phyloP scores from a whole-genome alignment of 2,797 vertebrate genomes.

The Protosalanx chinensis region DNA sequence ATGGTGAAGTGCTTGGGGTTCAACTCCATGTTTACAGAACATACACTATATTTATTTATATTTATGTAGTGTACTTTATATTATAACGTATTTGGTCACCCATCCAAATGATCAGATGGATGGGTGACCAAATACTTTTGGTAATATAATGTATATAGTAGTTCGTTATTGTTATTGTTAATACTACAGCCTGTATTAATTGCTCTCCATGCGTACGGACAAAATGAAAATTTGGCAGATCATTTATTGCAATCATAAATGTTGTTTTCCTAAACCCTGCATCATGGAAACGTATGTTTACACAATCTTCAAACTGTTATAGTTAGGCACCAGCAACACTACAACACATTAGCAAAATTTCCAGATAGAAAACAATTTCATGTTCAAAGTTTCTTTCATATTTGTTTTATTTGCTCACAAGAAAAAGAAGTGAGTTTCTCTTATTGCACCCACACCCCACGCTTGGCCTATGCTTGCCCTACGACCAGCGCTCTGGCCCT shows the following conservation, averaged over 20 bases:
- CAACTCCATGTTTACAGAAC: not conserved
- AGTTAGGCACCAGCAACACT: conserved; percentile 6
- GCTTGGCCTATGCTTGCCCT: conserved; percentile 1
- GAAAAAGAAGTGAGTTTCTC: conserved; percentile 8
- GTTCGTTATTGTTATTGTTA: conserved; percentile 14
- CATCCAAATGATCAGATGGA: too few species aligned
- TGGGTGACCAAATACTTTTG: too few species aligned
- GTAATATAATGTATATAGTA: too few species aligned
- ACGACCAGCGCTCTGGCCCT: conserved; percentile 16
- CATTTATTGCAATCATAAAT: conserved; percentile 34
- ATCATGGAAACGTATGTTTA: conserved; percentile 20
- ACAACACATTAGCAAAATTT: conserved; percentile 33
- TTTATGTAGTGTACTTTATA: too few species aligned
- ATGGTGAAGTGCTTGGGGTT: not conserved
- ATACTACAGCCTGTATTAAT: conserved; percentile 17
- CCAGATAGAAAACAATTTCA: conserved; percentile 23
- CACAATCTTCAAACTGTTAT: conserved; percentile 9
- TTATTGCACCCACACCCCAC: not conserved
- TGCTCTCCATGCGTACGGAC: conserved; percentile 27
- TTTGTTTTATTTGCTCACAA: not conserved
- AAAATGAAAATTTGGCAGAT: conserved; percentile 20
- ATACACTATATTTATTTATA: too few species aligned
- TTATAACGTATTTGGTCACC: too few species aligned
- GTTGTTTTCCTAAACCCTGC: conserved; percentile 19
- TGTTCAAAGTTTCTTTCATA: conserved; percentile 22